Evolutionary conservation across 1,140 invertebrate species (phyloP).

Genomic region (Sipha flava): DNA sequence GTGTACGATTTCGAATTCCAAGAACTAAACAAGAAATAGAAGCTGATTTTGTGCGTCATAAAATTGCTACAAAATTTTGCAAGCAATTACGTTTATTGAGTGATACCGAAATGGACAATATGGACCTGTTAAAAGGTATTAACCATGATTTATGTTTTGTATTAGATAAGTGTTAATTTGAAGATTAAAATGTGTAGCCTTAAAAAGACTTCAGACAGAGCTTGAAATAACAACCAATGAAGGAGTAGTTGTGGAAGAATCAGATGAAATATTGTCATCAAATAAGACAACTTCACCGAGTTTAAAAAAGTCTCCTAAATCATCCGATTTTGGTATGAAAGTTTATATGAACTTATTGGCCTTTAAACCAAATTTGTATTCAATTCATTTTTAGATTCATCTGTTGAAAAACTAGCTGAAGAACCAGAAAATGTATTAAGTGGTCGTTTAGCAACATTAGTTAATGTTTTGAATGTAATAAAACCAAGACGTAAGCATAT

Average conservation of each 20-base stretch:
- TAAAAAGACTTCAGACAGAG: conserved; percentile 11
- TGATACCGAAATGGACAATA: conserved; percentile 75
- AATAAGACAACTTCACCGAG: background rate
- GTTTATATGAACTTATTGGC: background rate
- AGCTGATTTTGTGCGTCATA: conserved; percentile 74
- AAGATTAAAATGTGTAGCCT: background rate
- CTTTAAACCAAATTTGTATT: background rate
- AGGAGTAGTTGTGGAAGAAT: background rate
- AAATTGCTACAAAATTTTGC: conserved; percentile 71
- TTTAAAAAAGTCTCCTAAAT: conserved; percentile 19
- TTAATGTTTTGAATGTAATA: conserved; percentile 14
- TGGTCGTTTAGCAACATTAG: conserved; percentile 2
- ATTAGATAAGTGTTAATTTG: background rate
- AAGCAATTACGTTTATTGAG: conserved; percentile 69
- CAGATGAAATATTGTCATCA: background rate
- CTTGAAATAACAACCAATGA: background rate
- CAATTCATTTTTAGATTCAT: conserved; percentile 7
- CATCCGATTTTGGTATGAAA: background rate
- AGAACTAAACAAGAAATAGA: conserved; percentile 89
- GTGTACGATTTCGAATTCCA: conserved; percentile 75
- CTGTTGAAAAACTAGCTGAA: conserved; percentile 7
- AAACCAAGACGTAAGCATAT: conserved; percentile 10
- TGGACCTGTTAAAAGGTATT: conserved; percentile 69
- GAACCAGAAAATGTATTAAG: conserved; percentile 20
- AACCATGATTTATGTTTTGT: conserved; percentile 31